These are phyloP conservation scores for Xiphophorus maculatus DNA, from an alignment of 2,113 vertebrate genomes.

Conservation along the genomic window DNA sequence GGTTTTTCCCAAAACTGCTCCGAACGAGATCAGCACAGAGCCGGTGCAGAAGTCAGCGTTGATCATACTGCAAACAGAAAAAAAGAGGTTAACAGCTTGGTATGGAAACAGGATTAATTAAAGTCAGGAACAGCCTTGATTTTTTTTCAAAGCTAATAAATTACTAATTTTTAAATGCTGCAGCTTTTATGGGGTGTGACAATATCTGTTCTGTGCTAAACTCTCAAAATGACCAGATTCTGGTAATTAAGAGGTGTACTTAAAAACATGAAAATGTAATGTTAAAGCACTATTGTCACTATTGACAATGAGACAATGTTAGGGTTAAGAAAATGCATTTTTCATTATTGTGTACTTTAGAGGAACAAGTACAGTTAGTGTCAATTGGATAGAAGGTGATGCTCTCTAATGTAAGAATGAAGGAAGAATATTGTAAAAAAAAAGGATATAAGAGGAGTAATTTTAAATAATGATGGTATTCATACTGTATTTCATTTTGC, in stretches of 20 bases:
- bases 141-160: background rate
- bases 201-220: background rate
- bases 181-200: background rate
- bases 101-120: background rate
- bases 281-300: too few species aligned
- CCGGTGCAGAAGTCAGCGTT: conserved; percentile 90
- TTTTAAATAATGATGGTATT: background rate
- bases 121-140: background rate
- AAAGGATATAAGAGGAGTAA: background rate
- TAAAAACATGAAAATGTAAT: too few species aligned
- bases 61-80: conserved; percentile 83
- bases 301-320: background rate
- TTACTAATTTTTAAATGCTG: background rate
- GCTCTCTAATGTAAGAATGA: too few species aligned
- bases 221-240: too few species aligned
- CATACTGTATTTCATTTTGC: background rate
- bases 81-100: background rate
- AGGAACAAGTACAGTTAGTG: background rate
- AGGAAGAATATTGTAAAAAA: too few species aligned
- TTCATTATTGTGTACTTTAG: background rate
- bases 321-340: background rate
- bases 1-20: conserved; percentile 87
- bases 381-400: background rate
- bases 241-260: too few species aligned
- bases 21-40: conserved; percentile 87